Percentiles rank a stretch among this genome's conserved stretches.
Evolutionary conservation across 2,113 vertebrate genomes (phyloP).

Genomic region (Elephantulus edwardii): DNA sequence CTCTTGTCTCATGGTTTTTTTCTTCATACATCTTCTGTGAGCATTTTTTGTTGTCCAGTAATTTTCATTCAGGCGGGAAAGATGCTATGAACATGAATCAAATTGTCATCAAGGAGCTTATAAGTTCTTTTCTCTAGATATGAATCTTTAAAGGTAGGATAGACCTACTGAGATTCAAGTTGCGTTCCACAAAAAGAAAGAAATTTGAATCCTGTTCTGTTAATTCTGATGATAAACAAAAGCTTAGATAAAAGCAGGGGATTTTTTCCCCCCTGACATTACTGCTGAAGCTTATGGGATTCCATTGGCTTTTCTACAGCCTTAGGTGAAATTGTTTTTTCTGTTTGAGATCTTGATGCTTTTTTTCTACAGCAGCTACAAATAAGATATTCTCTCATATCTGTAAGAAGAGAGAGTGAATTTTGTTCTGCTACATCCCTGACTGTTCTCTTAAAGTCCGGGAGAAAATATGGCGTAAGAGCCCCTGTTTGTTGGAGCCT

Average conservation of each 20-base stretch:
- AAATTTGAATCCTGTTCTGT: neutral
- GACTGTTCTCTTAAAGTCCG: conserved; percentile 4
- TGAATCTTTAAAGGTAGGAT: neutral
- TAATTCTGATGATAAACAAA: conserved; percentile 21
- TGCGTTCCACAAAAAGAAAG: neutral
- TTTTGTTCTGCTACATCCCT: conserved; percentile 43
- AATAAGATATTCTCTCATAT: conserved; percentile 48
- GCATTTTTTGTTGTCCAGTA: neutral
- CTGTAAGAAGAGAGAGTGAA: conserved; percentile 9
- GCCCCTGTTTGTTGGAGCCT: neutral
- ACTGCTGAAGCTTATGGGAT: conserved; percentile 11
- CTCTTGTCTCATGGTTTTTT: neutral
- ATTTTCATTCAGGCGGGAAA: neutral
- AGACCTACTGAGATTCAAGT: neutral
- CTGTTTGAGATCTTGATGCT: conserved; percentile 25
- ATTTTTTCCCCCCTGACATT: neutral
- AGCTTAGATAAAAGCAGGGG: neutral
- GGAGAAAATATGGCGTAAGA: conserved; percentile 27
- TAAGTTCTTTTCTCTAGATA: neutral
- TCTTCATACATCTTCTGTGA: neutral
- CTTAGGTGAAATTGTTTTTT: conserved; percentile 48
- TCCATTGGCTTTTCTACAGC: neutral
- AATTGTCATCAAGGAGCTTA: neutral
- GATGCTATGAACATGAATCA: neutral
- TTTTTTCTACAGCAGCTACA: conserved; percentile 23